Evolutionary conservation across 2,113 vertebrate species (phyloP), one percentile per base, ranked within the genome.

Genomic region (Megaceryle maxima): DNA sequence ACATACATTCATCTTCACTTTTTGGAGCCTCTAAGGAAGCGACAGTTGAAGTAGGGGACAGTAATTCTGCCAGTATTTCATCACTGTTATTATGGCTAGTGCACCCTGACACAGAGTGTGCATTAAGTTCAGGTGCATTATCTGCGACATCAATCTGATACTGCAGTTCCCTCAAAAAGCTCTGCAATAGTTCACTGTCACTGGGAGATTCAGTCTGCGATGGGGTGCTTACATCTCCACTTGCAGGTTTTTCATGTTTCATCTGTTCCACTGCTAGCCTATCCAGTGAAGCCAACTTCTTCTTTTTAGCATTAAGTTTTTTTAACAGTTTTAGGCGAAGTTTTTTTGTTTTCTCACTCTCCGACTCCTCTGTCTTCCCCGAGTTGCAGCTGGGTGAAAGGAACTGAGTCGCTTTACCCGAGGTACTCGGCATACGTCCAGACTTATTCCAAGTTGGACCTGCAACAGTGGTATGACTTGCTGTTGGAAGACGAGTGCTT

Each of bases 301-400:
- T 99, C 97, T 99, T 99, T 97, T 99, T 99, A 22, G 98, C 98
- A 80, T 99, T 99, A 22, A 99, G 98, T 57, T 99, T 98, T 97
- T 99, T 99, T 44, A 99, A 93, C n/a, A 99, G 98, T 93, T 99
- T 99, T 15, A 98, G 91, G 46, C 99, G 97, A 73, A 99, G 98
- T 31, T 97, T 97, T 43, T 98, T 98, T 26, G 98, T 98, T 83
- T 98, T 97, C 46, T 94, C 90, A 20, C 95, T 95, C 4, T 74
- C 60, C 9, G 94, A 88, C 44, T 95, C 88, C 39, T 87, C 85
- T 35, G 75, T 69, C 44, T 92, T 96, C 62, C 44, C 78, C n/a
- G 79, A 87, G 24, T 46, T 78, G 62, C 1, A 35, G 29, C 37
- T 31, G 3, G 6, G 11, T 2, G 92, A 75, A 39, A 29, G 9